A percentile compares a stretch with the other conserved stretches of the same genome.
phyloP scores from a whole-genome alignment of 1,140 invertebrate genomes.

The Cryptotermes secundus region DNA sequence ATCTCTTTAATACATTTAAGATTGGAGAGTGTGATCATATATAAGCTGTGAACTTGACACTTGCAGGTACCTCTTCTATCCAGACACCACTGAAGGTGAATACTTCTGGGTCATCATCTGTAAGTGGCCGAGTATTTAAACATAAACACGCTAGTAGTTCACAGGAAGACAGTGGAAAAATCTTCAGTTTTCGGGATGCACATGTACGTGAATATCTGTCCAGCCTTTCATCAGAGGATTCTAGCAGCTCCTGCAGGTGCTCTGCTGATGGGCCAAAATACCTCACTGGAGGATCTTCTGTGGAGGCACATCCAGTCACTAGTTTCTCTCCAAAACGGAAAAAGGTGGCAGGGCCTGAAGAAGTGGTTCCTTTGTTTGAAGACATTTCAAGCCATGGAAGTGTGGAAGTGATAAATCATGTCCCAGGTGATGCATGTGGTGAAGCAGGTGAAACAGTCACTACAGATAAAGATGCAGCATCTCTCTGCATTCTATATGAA shows the following conservation, averaged over 20 bases:
- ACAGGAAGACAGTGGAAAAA: conserved; percentile 39
- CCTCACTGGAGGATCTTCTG: not conserved
- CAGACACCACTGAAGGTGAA: conserved; percentile 40
- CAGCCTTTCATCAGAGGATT: conserved; percentile 48
- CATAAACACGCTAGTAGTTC: conserved; percentile 5
- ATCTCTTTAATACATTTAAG: no score
- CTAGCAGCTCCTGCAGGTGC: not conserved
- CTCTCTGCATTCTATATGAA: not conserved
- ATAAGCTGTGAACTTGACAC: not conserved
- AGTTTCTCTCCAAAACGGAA: conserved; percentile 2
- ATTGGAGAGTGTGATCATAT: no score
- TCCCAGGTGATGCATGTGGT: not conserved
- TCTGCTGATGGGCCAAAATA: not conserved
- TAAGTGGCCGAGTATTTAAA: not conserved
- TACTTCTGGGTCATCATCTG: not conserved
- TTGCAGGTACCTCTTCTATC: conserved; percentile 41
- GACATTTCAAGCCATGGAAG: not conserved
- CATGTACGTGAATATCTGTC: conserved; percentile 56
- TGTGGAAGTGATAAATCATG: not conserved
- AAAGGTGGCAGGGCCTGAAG: not conserved
- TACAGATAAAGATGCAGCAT: not conserved
- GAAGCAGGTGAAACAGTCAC: not conserved
- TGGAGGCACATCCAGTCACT: not conserved
- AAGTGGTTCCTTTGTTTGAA: not conserved
- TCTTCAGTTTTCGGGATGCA: conserved; percentile 57